Base-by-base conservation (phyloP, 2,888 invertebrate genomes). In the Habroteleia sp. region DNA sequence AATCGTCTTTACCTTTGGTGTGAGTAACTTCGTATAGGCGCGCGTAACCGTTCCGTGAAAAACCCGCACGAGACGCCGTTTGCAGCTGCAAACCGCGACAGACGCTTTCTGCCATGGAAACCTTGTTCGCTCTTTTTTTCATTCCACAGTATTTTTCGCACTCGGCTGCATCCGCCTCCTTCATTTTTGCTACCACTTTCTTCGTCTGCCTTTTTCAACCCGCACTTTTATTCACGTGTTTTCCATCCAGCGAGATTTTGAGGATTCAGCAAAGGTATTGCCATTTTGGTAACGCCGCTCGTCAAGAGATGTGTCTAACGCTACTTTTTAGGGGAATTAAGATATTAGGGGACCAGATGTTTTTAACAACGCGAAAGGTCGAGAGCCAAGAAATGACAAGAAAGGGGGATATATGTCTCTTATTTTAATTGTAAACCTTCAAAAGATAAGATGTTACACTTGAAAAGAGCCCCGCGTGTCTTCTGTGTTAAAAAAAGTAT, bases 81-180 rank as follows among this genome's bases (percentile, higher is more conserved):
- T 33, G 65, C 68, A 48, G 62, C 13, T 75, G 74, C 58, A 78
- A 79, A 77, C 76, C 77, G 71, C 77, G 76, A 66, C 48, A 76
- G 79, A 79, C 77, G 73, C 77, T 79, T 79, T 78, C 78, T 79
- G 79, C 78, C 82, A 72, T 39, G 39, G 62, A 74, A 62, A n/a
- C n/a, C n/a, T 63, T 42, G 54, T 13, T 37, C 37, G 41, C 42
- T 16, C 37, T 33, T 71, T 44, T 66, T 80, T 76, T 72, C 77
- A 79, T 81, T 81, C 80, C 79, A 65, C 78, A 78, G 73, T 72
- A 73, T 77, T 58, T 48, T 77, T 79, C 79, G 77, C 80, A 76
- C 80, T 81, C 76, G 79, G 77, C 76, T 80, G 75, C 68, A 58
- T 58, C 52, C 75, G 69, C 71, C 58, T 68, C 56, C 73, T 63